Base-by-base conservation (phyloP, 2,888 invertebrate genomes). In the Lithophane semibrunnea region DNA sequence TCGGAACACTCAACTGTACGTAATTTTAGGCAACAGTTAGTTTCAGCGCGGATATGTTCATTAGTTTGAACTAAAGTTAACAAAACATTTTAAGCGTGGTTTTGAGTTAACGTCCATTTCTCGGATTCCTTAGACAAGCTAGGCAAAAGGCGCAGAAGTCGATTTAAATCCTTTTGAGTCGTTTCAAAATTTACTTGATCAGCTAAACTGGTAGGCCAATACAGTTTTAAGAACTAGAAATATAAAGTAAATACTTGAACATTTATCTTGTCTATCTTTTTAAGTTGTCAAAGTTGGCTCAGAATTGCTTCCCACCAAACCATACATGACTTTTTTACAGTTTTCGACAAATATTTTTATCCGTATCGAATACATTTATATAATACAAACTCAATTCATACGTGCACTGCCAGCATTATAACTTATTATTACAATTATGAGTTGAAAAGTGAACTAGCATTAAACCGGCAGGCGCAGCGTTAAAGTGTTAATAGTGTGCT, bases 401-500 rank as follows among this genome's bases (percentile, higher is more conserved):
- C 5, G 21, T 56, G 29, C 9, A 67, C 29, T 21, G 21, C 16
- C 29, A 21, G 21, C n/a, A 60, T 37, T 37, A 56, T 60, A n/a
- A n/a, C n/a, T 68, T 37, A 37, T 58, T 37, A n/a, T 60, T n/a
- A 16, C 7, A 68, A 60, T 68, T 16, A 37, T 61, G 12, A 68
- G 37, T 68, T n/a, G n/a, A 29, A 68, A 37, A 63, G n/a, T 63
- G n/a, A 68, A 68, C 63, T 42, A 7, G 2, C n/a, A 12, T 63
- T n/a, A 42, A 18, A 10, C n/a, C 10, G 21, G 52, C 56, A 63
- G 18, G 37, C 58, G 66, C 66, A 21, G 42, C 18, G 68, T 37
- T 54, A 16, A 49, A 80, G 60, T 61, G 80, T 65, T 61, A 42
- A 63, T 44, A 42, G 69, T 42, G 74, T 63, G 54, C 12, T 42